These are phyloP conservation scores for Silurus glanis DNA, from an alignment of 2,113 vertebrate species.

Conservation along the genomic window DNA sequence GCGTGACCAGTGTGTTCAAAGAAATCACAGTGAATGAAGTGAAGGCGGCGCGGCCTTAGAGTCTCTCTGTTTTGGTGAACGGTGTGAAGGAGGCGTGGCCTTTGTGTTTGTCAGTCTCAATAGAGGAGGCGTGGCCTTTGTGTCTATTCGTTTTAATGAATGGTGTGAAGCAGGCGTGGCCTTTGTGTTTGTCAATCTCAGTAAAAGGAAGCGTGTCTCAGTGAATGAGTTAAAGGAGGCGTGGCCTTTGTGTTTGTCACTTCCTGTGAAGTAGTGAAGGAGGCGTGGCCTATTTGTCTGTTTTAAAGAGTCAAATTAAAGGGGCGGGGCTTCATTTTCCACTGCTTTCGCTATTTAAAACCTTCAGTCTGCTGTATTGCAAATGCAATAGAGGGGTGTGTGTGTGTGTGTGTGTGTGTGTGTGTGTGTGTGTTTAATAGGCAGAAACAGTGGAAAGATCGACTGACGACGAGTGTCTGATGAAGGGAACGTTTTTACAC, in stretches of 20 bases:
- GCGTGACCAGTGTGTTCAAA: background rate
- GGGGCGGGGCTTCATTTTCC: background rate
- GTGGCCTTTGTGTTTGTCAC: background rate
- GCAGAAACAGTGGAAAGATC: too few relatives aligned
- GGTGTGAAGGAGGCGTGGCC: background rate
- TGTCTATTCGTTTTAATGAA: background rate
- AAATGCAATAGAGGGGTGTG: too few relatives aligned
- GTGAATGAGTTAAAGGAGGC: background rate
- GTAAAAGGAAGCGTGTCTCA: too few relatives aligned
- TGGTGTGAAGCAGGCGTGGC: background rate
- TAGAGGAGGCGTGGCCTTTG: background rate
- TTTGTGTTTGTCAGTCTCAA: background rate
- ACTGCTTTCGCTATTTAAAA: background rate
- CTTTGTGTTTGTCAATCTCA: background rate
- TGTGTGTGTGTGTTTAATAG: too few relatives aligned
- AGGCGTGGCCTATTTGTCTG: background rate
- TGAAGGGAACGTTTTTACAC: background rate
- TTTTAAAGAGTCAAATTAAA: background rate
- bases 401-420: too few relatives aligned
- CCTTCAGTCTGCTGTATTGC: too few relatives aligned
- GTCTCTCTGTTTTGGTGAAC: background rate
- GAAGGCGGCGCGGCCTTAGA: background rate
- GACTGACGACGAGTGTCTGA: background rate
- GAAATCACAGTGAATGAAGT: background rate
- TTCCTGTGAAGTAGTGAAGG: background rate